Conservation (phyloP, 2,113 vertebrate species). For the Petrocephalus microphthalmus region DNA sequence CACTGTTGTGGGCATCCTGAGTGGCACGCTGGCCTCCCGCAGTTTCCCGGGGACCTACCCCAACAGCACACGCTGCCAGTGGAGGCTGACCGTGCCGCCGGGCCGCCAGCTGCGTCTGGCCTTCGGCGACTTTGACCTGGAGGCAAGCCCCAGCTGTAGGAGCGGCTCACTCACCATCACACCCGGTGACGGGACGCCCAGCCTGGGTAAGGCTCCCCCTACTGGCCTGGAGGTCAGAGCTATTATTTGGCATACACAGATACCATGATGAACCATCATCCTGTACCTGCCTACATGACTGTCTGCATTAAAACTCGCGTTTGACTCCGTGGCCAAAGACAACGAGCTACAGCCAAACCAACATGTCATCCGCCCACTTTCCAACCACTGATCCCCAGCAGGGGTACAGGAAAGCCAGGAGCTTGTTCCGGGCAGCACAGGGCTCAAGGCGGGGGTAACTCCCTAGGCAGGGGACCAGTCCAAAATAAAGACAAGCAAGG, state of each 20-base stretch:
- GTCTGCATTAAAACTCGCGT: not conserved
- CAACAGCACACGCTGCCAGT: conserved; percentile 65
- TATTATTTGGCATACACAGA: not conserved
- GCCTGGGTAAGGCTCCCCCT: conserved; percentile 55
- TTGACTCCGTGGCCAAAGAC: not conserved
- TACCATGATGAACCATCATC: not conserved
- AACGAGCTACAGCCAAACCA: not conserved
- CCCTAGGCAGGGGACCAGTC: not conserved
- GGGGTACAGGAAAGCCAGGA: not conserved
- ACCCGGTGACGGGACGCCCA: conserved; percentile 40
- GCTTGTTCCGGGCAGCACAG: not conserved
- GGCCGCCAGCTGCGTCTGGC: conserved; percentile 59
- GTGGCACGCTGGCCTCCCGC: conserved; percentile 71
- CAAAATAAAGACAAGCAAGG: not conserved
- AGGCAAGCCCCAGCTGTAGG: conserved; percentile 60
- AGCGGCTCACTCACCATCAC: conserved; percentile 66
- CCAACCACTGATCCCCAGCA: not conserved
- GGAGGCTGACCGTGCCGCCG: conserved; percentile 54
- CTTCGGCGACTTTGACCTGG: conserved; percentile 76
- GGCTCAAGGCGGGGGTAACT: not conserved
- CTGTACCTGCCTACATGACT: not conserved
- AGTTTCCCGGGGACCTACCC: conserved; percentile 80
- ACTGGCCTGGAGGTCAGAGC: not conserved
- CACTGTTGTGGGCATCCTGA: conserved; percentile 59
- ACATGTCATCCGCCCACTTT: not conserved